Evolutionary conservation across 2,113 vertebrate genomes (phyloP), one percentile per base, ranked within the genome.

Genomic region (Corvus moneduloides): DNA sequence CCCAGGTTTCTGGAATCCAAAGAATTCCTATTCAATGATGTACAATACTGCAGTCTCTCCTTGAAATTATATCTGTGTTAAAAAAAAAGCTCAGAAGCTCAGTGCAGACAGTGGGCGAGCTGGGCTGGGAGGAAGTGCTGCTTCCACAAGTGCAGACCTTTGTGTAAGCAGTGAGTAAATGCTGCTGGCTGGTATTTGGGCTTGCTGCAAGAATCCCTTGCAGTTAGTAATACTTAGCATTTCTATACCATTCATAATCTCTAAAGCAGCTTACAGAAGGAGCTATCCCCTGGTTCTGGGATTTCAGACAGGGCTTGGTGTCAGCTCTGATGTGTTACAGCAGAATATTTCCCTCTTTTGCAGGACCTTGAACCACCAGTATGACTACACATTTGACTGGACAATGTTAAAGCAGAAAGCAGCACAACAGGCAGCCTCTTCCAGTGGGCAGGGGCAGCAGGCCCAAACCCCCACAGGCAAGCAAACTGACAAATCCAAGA

Each of bases 401-500:
- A 99, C 99, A 97, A 99, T 99, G 99, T 99, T 99, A 98, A 99
- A 99, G 98, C 99, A 99, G 98, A 99, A 99, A 99, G 99, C 99
- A 97, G 99, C 99, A 96, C 99, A 99, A 97, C 99, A 99, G 98
- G 99, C 99, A 89, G 99, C 99, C 97, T 99, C 99, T 97, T 99
- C 99, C 97, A 99, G 99, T 99, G 99, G 99, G 98, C 99, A 99
- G 98, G 99, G 99, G 98, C 99, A 99, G 96, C 99, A 99, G 98
- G 99, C 99, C 98, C 99, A 99, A 99, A 99, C 99, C 98, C 99
- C 99, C 98, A 99, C 99, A 99, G 99, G 99, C 99, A 99, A 99
- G 99, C 99, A 99, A 99, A 99, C 99, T 99, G 99, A 99, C 99
- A 99, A 99, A 99, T 99, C 99, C 99, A 99, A 99, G 99, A 99